These are phyloP conservation scores for Hemicentrotus pulcherrimus DNA, from an alignment of 35 echinoderm and acorn worm genomes.

Conservation along the genomic window DNA sequence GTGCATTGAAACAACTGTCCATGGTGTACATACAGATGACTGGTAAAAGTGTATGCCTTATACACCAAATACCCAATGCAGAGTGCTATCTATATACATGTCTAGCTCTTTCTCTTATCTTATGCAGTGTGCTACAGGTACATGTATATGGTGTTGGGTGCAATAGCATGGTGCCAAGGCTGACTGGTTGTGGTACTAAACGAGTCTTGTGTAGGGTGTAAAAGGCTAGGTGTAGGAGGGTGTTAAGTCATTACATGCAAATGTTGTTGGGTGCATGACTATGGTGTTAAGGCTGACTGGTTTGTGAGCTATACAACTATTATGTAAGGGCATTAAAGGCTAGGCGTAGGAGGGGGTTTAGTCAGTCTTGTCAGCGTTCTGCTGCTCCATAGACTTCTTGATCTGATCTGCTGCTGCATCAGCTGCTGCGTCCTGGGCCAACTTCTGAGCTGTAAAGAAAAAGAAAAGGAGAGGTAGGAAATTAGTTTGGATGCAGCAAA, in stretches of 20 bases:
- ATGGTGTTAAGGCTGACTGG: too few relatives aligned
- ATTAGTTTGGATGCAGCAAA: neutral
- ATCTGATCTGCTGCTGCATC: constrained; percentile 79
- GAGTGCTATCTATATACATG: neutral
- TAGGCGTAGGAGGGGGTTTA: neutral
- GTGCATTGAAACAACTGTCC: neutral
- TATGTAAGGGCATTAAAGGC: too few relatives aligned
- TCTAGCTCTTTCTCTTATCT: neutral
- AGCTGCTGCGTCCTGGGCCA: constrained; percentile 76
- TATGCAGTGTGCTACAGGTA: neutral
- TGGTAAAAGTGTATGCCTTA: neutral
- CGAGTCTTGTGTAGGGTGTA: neutral
- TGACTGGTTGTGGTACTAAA: neutral
- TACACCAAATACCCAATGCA: neutral
- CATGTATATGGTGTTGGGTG: neutral
- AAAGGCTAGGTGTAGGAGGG: neutral
- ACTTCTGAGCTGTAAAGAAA: constrained; percentile 62
- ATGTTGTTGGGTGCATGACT: too few relatives aligned
- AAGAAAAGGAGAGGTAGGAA: constrained; percentile 35
- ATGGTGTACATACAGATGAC: neutral
- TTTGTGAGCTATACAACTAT: too few relatives aligned
- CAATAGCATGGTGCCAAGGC: neutral
- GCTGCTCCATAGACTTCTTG: constrained; percentile 66
- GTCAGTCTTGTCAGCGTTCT: constrained; percentile 28
- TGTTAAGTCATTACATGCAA: neutral